Base-by-base conservation (phyloP, 2,797 vertebrate genomes). In the Pseudomugil gertrudae region DNA sequence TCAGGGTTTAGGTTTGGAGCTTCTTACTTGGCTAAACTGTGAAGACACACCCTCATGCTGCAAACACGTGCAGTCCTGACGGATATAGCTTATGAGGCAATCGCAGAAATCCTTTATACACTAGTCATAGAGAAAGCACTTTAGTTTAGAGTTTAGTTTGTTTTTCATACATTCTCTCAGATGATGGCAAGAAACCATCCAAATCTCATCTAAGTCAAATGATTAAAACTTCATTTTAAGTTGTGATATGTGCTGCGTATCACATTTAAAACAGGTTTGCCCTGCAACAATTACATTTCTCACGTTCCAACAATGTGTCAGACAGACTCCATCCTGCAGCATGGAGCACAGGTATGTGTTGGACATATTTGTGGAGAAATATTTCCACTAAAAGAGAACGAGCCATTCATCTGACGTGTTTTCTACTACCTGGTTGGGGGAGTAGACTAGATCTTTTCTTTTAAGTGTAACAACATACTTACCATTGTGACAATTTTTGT, bases 21-120 rank as follows among this genome's bases (percentile, higher is more conserved):
- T 69, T 58, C 65, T 81, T 72, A 83, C 54, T 79, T 73, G 14
- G 38, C 59, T 33, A 27, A 67, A 47, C 57, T n/a, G n/a, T 10
- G 40, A 76, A 27, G 80, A 63, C 87, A 89, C 87, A 45, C 90
- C 89, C 54, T 74, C 47, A 23, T 50, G 35, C 56, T 24, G 47
- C 72, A 48, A 43, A 36, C 13, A 54, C 38, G 2, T 47, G 29
- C 15, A 52, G 67, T 24, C 30, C 6, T 52, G 10, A 7, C 52
- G 32, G 9, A 66, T 9, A 27, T 52, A 45, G n/a, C 6, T 24
- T 15, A 21, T 51, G 17, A 45, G 30, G 24, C 6, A 72, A 60
- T 26, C 57, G 4, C 2, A 45, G 2, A 60, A 73, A 61, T 59
- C 1, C 32, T 32, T 40, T n/a, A n/a, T 9, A n/a, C 4, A 15